phyloP scores from a whole-genome alignment of 2,797 vertebrate genomes.

The Siniperca scherzeri region DNA sequence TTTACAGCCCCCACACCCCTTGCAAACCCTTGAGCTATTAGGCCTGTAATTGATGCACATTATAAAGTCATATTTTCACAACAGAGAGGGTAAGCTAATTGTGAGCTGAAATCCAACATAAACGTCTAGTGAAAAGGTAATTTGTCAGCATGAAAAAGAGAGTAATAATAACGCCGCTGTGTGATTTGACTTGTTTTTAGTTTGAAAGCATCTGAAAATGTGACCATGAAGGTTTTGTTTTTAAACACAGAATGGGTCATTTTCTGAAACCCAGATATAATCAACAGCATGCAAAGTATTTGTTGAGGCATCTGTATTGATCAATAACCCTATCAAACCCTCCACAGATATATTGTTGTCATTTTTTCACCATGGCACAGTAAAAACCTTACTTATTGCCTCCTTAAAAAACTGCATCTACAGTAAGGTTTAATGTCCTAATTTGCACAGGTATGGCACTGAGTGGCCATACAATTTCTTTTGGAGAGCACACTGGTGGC shows the following conservation, averaged over 20 bases:
- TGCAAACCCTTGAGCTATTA: constrained; percentile 41
- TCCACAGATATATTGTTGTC: constrained; percentile 8
- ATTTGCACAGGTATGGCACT: constrained; percentile 57
- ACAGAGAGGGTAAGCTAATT: constrained; percentile 44
- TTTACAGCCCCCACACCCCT: constrained; percentile 16
- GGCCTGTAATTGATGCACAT: constrained; percentile 53
- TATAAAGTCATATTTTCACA: constrained; percentile 53
- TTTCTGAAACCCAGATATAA: background rate
- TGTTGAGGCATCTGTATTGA: constrained; percentile 18
- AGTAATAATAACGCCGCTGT: constrained; percentile 6
- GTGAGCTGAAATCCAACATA: constrained; percentile 29
- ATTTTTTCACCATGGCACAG: constrained; percentile 25
- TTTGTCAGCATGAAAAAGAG: constrained; percentile 42
- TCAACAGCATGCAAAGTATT: background rate
- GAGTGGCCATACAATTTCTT: constrained; percentile 49
- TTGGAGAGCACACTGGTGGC: constrained; percentile 31
- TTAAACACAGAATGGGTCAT: background rate
- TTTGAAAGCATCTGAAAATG: constrained; percentile 2
- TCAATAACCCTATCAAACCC: constrained; percentile 15
- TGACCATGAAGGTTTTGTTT: background rate
- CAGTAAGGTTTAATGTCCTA: constrained; percentile 55
- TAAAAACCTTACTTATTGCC: constrained; percentile 49
- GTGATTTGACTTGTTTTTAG: constrained; percentile 23
- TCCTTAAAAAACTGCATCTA: constrained; percentile 33
- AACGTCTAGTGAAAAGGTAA: constrained; percentile 31